These are phyloP conservation scores for Bombyx mori DNA, from an alignment of 1,140 invertebrate species.

Conservation along the genomic window DNA sequence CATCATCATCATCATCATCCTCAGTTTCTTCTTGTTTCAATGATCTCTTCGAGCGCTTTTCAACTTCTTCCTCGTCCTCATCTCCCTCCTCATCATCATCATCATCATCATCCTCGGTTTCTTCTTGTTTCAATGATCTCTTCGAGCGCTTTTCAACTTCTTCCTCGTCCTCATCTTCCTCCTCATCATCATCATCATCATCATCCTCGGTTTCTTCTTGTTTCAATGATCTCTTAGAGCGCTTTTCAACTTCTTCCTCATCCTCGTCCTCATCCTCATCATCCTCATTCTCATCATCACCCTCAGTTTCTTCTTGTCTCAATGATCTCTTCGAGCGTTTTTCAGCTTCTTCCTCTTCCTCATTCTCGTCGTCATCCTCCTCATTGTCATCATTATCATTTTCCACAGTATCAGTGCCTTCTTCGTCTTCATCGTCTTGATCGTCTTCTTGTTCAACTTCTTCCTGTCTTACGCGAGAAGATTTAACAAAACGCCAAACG, in stretches of 20 bases:
- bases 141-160: background rate
- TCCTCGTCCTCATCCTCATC: background rate
- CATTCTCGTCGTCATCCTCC: constrained; percentile 5
- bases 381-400: constrained; percentile 1
- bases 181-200: constrained; percentile 9
- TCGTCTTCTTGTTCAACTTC: constrained; percentile 14
- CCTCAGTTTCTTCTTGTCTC: constrained; percentile 6
- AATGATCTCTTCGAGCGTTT: background rate
- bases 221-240: constrained; percentile 7
- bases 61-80: constrained; percentile 11
- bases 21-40: constrained; percentile 16
- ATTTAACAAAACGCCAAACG: constrained; percentile 18
- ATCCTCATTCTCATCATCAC: constrained; percentile 8
- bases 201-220: constrained; percentile 10
- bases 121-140: constrained; percentile 8
- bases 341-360: constrained; percentile 6
- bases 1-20: constrained; percentile 12
- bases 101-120: constrained; percentile 13
- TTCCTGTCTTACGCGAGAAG: constrained; percentile 10
- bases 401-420: constrained; percentile 2
- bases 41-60: background rate
- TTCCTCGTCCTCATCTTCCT: constrained; percentile 11
- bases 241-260: no score
- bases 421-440: constrained; percentile 8
- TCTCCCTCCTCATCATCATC: constrained; percentile 16